Conservation (phyloP, 2,888 invertebrate genomes). For the Philopedon plagiatum region DNA sequence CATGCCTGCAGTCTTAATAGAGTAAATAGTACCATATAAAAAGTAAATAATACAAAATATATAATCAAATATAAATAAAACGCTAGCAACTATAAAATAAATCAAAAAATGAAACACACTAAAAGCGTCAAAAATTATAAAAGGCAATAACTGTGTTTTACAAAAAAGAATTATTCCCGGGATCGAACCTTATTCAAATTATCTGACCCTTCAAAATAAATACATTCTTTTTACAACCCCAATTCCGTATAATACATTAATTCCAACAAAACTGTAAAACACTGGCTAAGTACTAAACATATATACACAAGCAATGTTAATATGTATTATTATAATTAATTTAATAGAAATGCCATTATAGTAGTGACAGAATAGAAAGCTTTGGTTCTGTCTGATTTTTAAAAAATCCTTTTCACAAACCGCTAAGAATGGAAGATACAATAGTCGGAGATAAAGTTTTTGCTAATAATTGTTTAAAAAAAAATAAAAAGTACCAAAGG, state of each 20-base stretch:
- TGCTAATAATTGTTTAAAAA: not conserved
- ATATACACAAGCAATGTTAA: constrained; percentile 56
- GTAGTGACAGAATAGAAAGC: constrained; percentile 29
- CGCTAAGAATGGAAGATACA: not conserved
- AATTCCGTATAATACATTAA: constrained; percentile 37
- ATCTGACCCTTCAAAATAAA: constrained; percentile 27
- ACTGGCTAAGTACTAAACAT: constrained; percentile 60
- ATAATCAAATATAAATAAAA: constrained; percentile 43
- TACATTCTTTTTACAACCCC: constrained; percentile 40
- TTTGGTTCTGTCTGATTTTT: constrained; percentile 8
- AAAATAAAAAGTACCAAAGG: constrained; percentile 3
- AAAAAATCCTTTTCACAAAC: not conserved
- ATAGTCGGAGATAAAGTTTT: not conserved
- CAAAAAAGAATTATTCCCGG: constrained; percentile 11
- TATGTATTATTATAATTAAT: constrained; percentile 48
- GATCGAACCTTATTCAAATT: constrained; percentile 21
- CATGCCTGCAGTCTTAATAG: constrained; percentile 46
- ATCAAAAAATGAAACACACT: constrained; percentile 22
- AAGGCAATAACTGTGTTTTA: constrained; percentile 34
- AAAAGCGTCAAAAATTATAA: constrained; percentile 32
- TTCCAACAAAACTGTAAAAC: constrained; percentile 53
- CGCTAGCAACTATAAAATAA: constrained; percentile 33
- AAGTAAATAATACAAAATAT: constrained; percentile 42
- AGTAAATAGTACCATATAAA: constrained; percentile 35
- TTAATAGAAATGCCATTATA: constrained; percentile 40